Base-by-base conservation (phyloP, 2,888 invertebrate species). In the Trissolcus brochymenae region DNA sequence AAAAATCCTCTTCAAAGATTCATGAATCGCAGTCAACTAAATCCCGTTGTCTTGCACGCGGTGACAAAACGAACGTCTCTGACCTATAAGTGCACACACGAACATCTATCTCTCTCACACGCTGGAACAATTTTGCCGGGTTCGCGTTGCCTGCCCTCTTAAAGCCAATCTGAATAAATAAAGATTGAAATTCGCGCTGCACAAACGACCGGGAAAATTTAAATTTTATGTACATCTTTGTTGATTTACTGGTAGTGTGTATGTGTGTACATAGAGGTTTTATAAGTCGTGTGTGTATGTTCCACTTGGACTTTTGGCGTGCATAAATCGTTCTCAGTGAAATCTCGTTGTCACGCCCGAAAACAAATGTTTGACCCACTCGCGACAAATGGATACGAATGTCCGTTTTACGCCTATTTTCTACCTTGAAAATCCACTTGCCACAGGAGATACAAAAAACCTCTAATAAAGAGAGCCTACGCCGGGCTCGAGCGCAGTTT, bases 261-360 rank as follows among this genome's bases (percentile, higher is more conserved):
- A 19, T 19, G 46, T n/a, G 46, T 14, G 43, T 25, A 4, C 2
- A 7, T 50, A 50, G 7, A 16, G 9, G 35, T 3, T 11, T 35
- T 35, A 2, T 35, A 6, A 1, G 35, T 35, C 1, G 0, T 1
- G 1, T 41, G 46, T 35, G 43, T 64, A 6, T 19, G 16, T 46
- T 50, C 50, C 25, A 59, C 29, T 51, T 50, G 43, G 54, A 50
- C 35, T 35, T 35, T 35, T 35, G 35, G 35, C 35, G 35, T 53
- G 56, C 56, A 65, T 62, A 62, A 68, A 68, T 77, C 74, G 67
- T 59, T 11, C 29, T 17, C 50, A 65, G 53, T 53, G 67, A 81
- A 81, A 82, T 82, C 81, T 80, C 80, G 79, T 82, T 78, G 81
- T 76, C 68, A 77, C 49, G 35, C 25, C 2, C 19, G 19, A 29